Conservation (phyloP, 2,888 invertebrate species). For the Ophion slaviceki region DNA sequence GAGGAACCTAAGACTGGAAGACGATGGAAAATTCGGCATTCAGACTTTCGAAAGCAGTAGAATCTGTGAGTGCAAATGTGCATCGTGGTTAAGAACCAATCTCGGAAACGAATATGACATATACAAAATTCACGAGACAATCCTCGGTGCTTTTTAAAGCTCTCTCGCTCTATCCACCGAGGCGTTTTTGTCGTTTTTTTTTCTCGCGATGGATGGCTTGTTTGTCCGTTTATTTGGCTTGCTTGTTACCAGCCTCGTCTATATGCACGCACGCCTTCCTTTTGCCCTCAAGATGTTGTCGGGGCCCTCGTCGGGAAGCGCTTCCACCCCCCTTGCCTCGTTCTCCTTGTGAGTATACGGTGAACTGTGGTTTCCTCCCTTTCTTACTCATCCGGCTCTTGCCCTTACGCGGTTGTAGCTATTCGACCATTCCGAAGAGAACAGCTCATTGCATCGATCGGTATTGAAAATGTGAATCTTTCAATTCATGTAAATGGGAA, state of each 20-base stretch:
- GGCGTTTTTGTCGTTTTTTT: constrained; percentile 56
- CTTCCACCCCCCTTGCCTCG: background rate
- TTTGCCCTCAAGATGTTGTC: constrained; percentile 41
- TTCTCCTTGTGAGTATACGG: constrained; percentile 23
- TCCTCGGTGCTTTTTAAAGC: constrained; percentile 63
- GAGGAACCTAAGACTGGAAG: background rate
- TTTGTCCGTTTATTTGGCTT: constrained; percentile 80
- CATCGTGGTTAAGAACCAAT: constrained; percentile 69
- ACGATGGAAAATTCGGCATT: constrained; percentile 47
- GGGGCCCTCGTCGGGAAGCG: background rate
- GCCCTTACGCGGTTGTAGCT: background rate
- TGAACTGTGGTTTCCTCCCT: constrained; percentile 36
- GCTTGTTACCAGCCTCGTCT: constrained; percentile 79
- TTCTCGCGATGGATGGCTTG: constrained; percentile 65
- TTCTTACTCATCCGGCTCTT: constrained; percentile 24
- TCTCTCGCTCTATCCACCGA: constrained; percentile 44
- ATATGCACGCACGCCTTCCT: constrained; percentile 74
- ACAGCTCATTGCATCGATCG: constrained; percentile 8
- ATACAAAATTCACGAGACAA: constrained; percentile 71
- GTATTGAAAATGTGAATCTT: constrained; percentile 8
- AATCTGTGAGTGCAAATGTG: constrained; percentile 39
- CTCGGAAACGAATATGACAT: constrained; percentile 75
- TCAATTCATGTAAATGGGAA: background rate
- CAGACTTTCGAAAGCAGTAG: constrained; percentile 28
- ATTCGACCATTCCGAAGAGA: background rate